Evolutionary conservation across 2,797 vertebrate species (phyloP).

Genomic region (Acestrorhynchus altus): DNA sequence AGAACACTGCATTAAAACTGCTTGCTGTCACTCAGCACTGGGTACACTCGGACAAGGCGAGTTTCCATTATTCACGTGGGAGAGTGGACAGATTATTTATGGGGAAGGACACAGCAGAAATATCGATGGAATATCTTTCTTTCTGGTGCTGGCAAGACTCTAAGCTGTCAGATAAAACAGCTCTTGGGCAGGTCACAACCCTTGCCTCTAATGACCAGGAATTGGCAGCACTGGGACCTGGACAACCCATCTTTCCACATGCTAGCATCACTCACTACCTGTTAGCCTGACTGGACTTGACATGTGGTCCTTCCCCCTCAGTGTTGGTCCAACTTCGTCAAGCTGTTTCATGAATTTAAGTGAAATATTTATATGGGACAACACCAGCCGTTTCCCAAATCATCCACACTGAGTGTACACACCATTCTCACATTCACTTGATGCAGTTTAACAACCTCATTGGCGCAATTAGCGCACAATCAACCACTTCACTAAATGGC

Average conservation of each 20-base stretch:
- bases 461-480: background rate
- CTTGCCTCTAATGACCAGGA: background rate
- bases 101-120: background rate
- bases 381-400: background rate
- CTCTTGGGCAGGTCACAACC: slow-evolving; percentile 1
- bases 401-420: background rate
- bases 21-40: background rate
- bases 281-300: slow-evolving; percentile 2
- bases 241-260: background rate
- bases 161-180: background rate
- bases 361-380: background rate
- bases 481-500: background rate
- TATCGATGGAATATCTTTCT: background rate
- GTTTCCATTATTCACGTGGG: background rate
- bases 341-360: background rate
- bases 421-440: background rate
- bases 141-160: background rate
- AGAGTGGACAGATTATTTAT: too few relatives aligned
- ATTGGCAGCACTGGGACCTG: background rate
- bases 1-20: background rate
- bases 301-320: background rate
- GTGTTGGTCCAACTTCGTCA: background rate
- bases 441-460: background rate
- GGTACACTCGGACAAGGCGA: background rate
- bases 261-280: background rate